Conservation (phyloP, 2,888 invertebrate species). For the Syrphus vitripennis region DNA sequence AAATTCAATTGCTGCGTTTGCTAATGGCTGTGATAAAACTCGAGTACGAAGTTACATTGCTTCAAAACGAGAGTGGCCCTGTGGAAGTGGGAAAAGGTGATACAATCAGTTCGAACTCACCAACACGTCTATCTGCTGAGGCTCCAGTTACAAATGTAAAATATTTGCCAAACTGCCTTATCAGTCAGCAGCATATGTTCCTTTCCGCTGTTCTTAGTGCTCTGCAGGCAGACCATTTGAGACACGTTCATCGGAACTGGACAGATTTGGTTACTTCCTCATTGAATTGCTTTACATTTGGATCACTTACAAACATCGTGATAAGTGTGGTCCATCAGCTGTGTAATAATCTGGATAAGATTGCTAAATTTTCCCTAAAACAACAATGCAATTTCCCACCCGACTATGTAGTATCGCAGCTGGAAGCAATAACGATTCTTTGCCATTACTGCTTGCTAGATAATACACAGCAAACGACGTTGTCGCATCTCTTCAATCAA, state of each 20-base stretch:
- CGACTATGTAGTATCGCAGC: slow-evolving; percentile 89
- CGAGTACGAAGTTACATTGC: slow-evolving; percentile 86
- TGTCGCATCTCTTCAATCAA: slow-evolving; percentile 83
- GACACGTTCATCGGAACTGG: slow-evolving; percentile 91
- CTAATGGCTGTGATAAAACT: slow-evolving; percentile 88
- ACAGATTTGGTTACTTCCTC: slow-evolving; percentile 90
- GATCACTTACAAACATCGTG: slow-evolving; percentile 88
- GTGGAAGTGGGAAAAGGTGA: slow-evolving; percentile 72
- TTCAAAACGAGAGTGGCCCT: slow-evolving; percentile 81
- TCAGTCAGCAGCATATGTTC: slow-evolving; percentile 92
- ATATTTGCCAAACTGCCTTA: slow-evolving; percentile 85
- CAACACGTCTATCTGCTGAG: slow-evolving; percentile 76
- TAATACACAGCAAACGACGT: slow-evolving; percentile 83
- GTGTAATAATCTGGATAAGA: slow-evolving; percentile 86
- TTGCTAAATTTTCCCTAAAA: slow-evolving; percentile 80
- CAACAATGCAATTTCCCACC: slow-evolving; percentile 83
- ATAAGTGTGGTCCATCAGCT: slow-evolving; percentile 90
- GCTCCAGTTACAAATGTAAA: slow-evolving; percentile 81
- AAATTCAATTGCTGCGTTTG: slow-evolving; percentile 86
- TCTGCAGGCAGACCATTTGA: slow-evolving; percentile 86
- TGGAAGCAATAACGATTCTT: slow-evolving; percentile 89
- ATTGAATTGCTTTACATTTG: slow-evolving; percentile 89
- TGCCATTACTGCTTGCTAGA: slow-evolving; percentile 90
- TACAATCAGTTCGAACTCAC: slow-evolving; percentile 77
- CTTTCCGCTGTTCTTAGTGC: slow-evolving; percentile 90